Base-by-base conservation (phyloP, 2,113 vertebrate genomes). In the Felis chaus region DNA sequence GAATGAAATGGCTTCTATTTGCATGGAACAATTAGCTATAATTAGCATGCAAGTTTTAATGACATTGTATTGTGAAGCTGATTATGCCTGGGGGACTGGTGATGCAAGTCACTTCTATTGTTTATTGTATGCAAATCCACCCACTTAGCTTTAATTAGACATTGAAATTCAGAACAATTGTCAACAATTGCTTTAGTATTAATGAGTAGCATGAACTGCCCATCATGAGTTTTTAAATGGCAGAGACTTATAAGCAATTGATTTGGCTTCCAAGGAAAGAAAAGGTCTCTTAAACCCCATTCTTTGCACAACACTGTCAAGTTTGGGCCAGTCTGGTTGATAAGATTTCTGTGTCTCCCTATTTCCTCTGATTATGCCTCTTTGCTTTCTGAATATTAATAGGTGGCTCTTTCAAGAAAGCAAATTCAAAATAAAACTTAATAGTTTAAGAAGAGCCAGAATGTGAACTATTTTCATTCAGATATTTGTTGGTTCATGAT, bases 101-200 rank as follows among this genome's bases (percentile, higher is more conserved):
- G 89, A 95, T 97, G 86, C 95, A 98, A 98, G 95, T 98, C 97
- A 98, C 76, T 98, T 98, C 97, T 98, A 97, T 98, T 98, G 98
- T 98, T 98, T 98, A 98, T 98, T 98, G 66, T 98, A 98, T 99
- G 98, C 98, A 99, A 98, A 99, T 99, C n/a, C 73, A 97, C 36
- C 97, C 97, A 98, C 97, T 99, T 99, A 98, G 97, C 95, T 98
- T 99, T 99, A 99, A 99, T 99, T 98, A 98, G 98, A 97, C 97
- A 95, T 98, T 98, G 98, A 98, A 98, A 99, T 98, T 98, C 98
- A 98, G 98, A 98, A 98, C 97, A 98, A 98, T 98, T 98, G 98
- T 98, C 98, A 98, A 97, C 94, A 98, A 97, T 98, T 98, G 91
- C 97, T 98, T 98, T 97, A 95, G 96, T 98, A 98, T 98, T 99